Percentiles rank a stretch among this genome's conserved stretches.
These are phyloP conservation scores for Anoncus sp. DNA, from an alignment of 2,888 invertebrate genomes.

Conservation along the genomic window DNA sequence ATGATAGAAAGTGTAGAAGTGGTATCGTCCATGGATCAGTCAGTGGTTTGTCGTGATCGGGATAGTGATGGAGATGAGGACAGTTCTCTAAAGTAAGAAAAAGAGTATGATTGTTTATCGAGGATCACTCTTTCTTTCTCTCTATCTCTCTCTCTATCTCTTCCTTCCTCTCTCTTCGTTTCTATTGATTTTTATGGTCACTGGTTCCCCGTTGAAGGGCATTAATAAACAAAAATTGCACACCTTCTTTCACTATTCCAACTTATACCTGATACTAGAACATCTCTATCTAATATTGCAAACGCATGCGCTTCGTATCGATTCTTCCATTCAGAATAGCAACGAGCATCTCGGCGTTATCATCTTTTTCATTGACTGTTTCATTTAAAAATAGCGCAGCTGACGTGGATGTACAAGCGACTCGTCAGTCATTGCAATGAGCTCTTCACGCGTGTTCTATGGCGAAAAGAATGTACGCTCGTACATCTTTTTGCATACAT, in stretches of 20 bases:
- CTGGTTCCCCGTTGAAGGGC: too few species aligned
- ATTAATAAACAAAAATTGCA: too few species aligned
- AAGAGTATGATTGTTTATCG: too few species aligned
- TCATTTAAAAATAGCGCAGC: slow-evolving; percentile 45
- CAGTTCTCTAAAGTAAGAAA: too few species aligned
- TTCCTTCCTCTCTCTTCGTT: too few species aligned
- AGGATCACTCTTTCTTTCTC: too few species aligned
- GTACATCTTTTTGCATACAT: slow-evolving; percentile 36
- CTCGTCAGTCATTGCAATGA: slow-evolving; percentile 37
- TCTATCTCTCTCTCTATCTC: too few species aligned
- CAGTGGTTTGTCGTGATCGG: too few species aligned
- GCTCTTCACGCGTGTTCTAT: slow-evolving; percentile 20
- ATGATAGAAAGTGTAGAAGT: too few species aligned
- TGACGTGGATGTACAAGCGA: slow-evolving; percentile 16
- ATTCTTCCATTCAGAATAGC: slow-evolving; percentile 27
- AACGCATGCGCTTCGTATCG: not conserved
- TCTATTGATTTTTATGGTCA: too few species aligned
- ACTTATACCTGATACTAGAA: not conserved
- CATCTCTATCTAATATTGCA: slow-evolving; percentile 14
- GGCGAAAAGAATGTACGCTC: not conserved
- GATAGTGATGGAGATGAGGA: too few species aligned
- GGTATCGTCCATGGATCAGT: too few species aligned
- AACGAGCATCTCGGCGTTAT: slow-evolving; percentile 18
- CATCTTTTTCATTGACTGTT: slow-evolving; percentile 51
- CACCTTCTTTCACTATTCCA: not conserved